Evolutionary conservation across 2,113 vertebrate species (phyloP).

Genomic region (Grantiella picta): DNA sequence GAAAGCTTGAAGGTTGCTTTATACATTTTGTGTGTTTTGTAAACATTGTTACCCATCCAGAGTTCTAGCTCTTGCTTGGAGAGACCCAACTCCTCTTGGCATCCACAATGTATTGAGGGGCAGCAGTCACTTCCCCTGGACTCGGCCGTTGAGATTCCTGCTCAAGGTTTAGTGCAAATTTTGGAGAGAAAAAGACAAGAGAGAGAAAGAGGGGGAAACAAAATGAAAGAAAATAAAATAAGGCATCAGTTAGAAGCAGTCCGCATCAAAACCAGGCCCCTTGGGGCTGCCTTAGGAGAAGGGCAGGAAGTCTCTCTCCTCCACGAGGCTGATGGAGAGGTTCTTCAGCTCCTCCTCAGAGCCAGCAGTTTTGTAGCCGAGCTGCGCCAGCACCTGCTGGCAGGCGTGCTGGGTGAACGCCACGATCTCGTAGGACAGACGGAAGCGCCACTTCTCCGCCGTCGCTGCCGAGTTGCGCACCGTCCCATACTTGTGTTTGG

Average conservation of each 20-base stretch:
- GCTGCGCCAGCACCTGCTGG: constrained; percentile 84
- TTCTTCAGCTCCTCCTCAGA: constrained; percentile 92
- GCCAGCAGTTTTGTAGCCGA: constrained; percentile 86
- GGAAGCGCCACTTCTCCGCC: constrained; percentile 93
- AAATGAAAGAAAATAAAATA: constrained; percentile 68
- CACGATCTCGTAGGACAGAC: constrained; percentile 92
- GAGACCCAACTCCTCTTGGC: constrained; percentile 32
- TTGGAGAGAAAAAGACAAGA: constrained; percentile 61
- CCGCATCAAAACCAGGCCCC: constrained; percentile 74
- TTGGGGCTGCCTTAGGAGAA: constrained; percentile 81
- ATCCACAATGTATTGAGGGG: constrained; percentile 21
- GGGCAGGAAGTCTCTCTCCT: constrained; percentile 89
- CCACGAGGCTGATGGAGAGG: constrained; percentile 88
- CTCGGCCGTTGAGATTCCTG: constrained; percentile 35
- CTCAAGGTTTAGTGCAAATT: constrained; percentile 87
- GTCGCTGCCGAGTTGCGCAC: constrained; percentile 93
- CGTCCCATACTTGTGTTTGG: constrained; percentile 93
- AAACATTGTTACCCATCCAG: constrained; percentile 74
- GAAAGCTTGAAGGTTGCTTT: constrained; percentile 57
- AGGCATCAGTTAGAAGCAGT: constrained; percentile 89
- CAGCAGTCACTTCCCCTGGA: constrained; percentile 13
- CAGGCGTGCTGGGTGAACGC: constrained; percentile 91
- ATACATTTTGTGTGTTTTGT: constrained; percentile 70
- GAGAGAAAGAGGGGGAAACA: not conserved
- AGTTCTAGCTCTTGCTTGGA: constrained; percentile 55